Conservation (phyloP, 2,113 vertebrate species). For the Leptobrachium leishanense region DNA sequence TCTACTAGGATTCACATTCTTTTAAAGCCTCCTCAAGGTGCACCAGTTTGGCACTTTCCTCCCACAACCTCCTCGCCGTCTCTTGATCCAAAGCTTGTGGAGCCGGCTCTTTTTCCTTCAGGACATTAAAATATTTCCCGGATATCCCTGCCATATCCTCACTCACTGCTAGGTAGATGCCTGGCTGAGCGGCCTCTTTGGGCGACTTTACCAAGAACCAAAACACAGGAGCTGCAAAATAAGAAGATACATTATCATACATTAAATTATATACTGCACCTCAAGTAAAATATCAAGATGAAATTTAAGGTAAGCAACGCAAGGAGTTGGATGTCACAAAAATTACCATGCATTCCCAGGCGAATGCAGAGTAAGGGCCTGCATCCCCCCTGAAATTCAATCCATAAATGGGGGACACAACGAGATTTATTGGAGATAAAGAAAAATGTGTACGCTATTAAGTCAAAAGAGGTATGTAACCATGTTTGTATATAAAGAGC, state of each 20-base stretch:
- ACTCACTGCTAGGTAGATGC: constrained; percentile 72
- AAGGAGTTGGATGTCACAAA: no score
- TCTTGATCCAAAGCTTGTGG: constrained; percentile 74
- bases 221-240: constrained; percentile 74
- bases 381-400: no score
- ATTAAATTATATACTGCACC: no score
- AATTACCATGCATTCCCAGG: no score
- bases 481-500: no score
- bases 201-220: constrained; percentile 78
- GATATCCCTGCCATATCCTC: constrained; percentile 73
- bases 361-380: no score
- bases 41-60: constrained; percentile 74
- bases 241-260: background rate
- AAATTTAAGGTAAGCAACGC: no score
- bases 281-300: no score
- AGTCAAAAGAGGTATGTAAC: no score
- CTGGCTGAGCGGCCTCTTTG: constrained; percentile 75
- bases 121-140: constrained; percentile 77
- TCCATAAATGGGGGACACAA: no score
- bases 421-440: no score
- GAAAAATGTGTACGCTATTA: no score
- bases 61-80: constrained; percentile 72
- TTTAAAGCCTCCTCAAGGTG: constrained; percentile 63
- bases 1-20: constrained; percentile 1
- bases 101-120: constrained; percentile 75